Evolutionary conservation across 2,797 vertebrate species (phyloP).

Genomic region (Myotis daubentonii): DNA sequence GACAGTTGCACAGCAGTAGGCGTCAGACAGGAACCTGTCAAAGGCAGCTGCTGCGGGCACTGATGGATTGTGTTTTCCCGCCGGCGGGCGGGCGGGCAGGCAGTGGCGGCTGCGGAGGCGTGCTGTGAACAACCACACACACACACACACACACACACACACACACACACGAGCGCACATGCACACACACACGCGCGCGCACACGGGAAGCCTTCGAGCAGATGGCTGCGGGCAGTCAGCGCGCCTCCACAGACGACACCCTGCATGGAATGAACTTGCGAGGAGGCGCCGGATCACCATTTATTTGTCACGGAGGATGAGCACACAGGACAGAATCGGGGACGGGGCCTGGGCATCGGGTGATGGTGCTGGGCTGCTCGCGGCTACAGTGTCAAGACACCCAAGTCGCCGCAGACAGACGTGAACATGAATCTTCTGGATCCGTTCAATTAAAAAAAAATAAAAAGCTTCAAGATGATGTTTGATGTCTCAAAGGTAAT

Average conservation of each 20-base stretch:
- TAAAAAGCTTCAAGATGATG: constrained; percentile 67
- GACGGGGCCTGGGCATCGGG: no score
- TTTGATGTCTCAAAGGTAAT: constrained; percentile 74
- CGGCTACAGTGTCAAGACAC: no score
- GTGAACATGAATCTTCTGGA: constrained; percentile 56
- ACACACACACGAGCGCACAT: neutral
- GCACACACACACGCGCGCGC: constrained; percentile 66
- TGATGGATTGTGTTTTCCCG: constrained; percentile 97
- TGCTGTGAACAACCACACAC: constrained; percentile 64
- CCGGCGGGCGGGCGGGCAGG: constrained; percentile 81
- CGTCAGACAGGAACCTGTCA: constrained; percentile 96
- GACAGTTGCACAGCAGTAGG: constrained; percentile 96
- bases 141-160: constrained; percentile 65
- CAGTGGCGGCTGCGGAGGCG: constrained; percentile 81
- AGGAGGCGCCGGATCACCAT: constrained; percentile 68
- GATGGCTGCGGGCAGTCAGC: constrained; percentile 84
- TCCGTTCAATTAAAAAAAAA: constrained; percentile 39
- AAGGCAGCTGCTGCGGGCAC: constrained; percentile 94
- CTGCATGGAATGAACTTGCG: constrained; percentile 80
- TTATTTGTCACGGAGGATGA: constrained; percentile 76
- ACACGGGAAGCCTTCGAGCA: constrained; percentile 85
- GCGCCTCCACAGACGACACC: constrained; percentile 78
- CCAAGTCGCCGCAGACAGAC: constrained; percentile 64
- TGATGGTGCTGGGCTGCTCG: neutral
- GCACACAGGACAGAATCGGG: constrained; percentile 39